A percentile compares a stretch with the other conserved stretches of the same genome.
These are phyloP conservation scores for Periophthalmodon schlosseri DNA, from an alignment of 2,113 vertebrate species.

Conservation along the genomic window DNA sequence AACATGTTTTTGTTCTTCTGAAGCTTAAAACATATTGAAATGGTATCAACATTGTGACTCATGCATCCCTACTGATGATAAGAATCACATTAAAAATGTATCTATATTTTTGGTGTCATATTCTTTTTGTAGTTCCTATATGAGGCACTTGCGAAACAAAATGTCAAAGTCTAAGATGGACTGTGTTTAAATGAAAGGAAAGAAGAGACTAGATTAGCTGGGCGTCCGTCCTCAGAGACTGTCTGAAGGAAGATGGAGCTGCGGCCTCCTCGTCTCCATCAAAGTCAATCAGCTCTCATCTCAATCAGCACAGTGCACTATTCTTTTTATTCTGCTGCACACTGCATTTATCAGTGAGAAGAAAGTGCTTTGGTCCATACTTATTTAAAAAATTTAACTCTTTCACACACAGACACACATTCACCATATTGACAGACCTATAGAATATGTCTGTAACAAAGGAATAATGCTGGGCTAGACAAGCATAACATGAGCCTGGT, in stretches of 20 bases:
- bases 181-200: constrained; percentile 61
- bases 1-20: too few species aligned
- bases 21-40: too few species aligned
- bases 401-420: not conserved
- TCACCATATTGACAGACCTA: not conserved
- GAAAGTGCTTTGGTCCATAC: not conserved
- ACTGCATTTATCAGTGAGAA: constrained; percentile 35
- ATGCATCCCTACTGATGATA: not conserved
- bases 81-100: not conserved
- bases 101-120: constrained; percentile 7
- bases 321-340: constrained; percentile 22
- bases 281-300: constrained; percentile 55
- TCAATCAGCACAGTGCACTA: constrained; percentile 39
- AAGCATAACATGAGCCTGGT: not conserved
- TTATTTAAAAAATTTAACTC: not conserved
- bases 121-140: constrained; percentile 47
- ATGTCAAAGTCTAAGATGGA: constrained; percentile 47
- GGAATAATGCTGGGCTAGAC: not conserved
- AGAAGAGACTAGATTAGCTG: constrained; percentile 64
- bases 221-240: constrained; percentile 50
- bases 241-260: constrained; percentile 53
- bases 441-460: not conserved
- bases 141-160: constrained; percentile 18
- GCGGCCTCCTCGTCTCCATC: constrained; percentile 49
- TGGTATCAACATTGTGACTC: too few species aligned